Conservation (phyloP, 2,888 invertebrate genomes). For the Archaeoteleia sp. region DNA sequence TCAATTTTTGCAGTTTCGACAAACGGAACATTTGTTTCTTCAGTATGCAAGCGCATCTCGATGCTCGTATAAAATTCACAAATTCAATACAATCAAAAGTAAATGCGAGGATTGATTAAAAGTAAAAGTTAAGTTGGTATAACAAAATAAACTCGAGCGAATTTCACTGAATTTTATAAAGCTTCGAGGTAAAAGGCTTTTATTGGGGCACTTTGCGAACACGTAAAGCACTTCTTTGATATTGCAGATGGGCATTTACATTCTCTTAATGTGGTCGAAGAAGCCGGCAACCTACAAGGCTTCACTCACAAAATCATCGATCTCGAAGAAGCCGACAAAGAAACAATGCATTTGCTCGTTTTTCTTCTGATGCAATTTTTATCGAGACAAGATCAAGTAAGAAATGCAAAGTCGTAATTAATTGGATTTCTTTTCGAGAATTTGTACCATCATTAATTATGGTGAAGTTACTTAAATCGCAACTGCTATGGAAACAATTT, state of each 20-base stretch:
- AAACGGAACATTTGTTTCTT: too few relatives aligned
- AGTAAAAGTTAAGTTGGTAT: neutral
- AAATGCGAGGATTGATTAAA: too few relatives aligned
- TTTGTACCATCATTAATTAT: neutral
- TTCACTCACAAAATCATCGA: constrained; percentile 93
- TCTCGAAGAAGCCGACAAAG: constrained; percentile 94
- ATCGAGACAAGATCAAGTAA: constrained; percentile 84
- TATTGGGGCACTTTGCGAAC: constrained; percentile 19
- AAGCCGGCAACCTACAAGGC: constrained; percentile 82
- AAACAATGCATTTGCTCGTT: constrained; percentile 95
- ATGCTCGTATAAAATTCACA: constrained; percentile 19
- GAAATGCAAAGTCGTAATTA: constrained; percentile 21
- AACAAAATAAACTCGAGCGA: constrained; percentile 21
- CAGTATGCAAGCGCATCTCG: constrained; percentile 14
- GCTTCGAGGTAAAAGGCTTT: constrained; percentile 40
- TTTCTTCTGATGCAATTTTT: constrained; percentile 98
- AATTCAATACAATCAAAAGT: too few relatives aligned
- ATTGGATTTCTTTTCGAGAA: neutral
- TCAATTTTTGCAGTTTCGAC: too few relatives aligned
- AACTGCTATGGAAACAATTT: too few relatives aligned
- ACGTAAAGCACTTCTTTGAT: constrained; percentile 34
- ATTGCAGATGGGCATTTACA: constrained; percentile 87
- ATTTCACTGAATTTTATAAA: constrained; percentile 43
- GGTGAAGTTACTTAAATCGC: too few relatives aligned
- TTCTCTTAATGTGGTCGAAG: constrained; percentile 86